phyloP scores from a whole-genome alignment of 2,888 invertebrate species.

The Stictocephala bisonia region DNA sequence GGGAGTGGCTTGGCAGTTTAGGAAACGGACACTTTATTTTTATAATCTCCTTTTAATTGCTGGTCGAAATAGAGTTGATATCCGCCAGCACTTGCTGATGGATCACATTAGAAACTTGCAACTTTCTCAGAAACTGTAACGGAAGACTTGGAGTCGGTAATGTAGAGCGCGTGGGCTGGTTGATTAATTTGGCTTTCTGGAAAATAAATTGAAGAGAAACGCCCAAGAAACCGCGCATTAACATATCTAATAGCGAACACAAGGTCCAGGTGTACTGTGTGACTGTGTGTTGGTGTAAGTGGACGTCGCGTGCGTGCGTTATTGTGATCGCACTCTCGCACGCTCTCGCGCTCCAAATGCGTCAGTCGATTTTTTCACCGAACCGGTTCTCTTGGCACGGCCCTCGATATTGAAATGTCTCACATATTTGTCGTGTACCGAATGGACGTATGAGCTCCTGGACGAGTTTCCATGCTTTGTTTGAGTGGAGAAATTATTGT shows the following conservation, averaged over 20 bases:
- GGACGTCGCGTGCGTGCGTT: background rate
- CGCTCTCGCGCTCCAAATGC: background rate
- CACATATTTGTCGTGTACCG: slow-evolving; percentile 22
- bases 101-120: too few relatives aligned
- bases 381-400: slow-evolving; percentile 15
- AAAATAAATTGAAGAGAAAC: slow-evolving; percentile 21
- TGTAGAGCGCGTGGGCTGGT: slow-evolving; percentile 6
- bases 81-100: too few relatives aligned
- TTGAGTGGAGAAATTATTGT: slow-evolving; percentile 14
- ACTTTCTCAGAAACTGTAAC: too few relatives aligned
- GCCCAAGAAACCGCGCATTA: slow-evolving; percentile 32
- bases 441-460: background rate
- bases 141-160: too few relatives aligned
- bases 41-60: too few relatives aligned
- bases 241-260: slow-evolving; percentile 36
- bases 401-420: slow-evolving; percentile 32
- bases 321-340: background rate
- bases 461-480: slow-evolving; percentile 13
- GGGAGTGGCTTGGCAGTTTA: too few relatives aligned
- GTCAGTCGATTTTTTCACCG: background rate
- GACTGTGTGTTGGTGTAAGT: too few relatives aligned
- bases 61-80: too few relatives aligned
- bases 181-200: slow-evolving; percentile 30
- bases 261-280: too few relatives aligned
- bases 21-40: too few relatives aligned